phyloP scores from a whole-genome alignment of 1,140 invertebrate species.

The Conus betulinus region DNA sequence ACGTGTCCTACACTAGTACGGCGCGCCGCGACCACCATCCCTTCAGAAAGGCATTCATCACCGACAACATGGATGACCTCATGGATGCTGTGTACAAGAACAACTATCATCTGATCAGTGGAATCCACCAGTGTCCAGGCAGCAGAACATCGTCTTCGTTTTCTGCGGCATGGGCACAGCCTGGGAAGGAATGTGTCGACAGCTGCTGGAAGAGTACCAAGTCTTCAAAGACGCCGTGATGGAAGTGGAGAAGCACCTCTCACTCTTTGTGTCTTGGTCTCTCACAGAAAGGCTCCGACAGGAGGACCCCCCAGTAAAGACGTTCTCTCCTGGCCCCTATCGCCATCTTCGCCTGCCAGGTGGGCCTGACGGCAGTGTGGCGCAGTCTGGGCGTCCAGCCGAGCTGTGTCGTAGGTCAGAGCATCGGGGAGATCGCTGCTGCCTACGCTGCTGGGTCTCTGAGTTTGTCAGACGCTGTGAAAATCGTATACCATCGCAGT shows the following conservation, averaged over 20 bases:
- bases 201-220: conserved; percentile 39
- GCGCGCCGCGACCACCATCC: conserved; percentile 49
- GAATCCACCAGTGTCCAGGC: neutral
- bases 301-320: conserved; percentile 36
- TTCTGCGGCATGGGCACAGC: conserved; percentile 62
- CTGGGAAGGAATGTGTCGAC: conserved; percentile 57
- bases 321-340: conserved; percentile 54
- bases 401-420: conserved; percentile 61
- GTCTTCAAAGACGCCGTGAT: conserved; percentile 43
- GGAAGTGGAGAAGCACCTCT: conserved; percentile 50
- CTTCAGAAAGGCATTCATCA: conserved; percentile 36
- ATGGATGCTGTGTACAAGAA: neutral
- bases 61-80: conserved; percentile 39
- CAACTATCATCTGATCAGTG: neutral
- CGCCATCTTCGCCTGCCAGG: conserved; percentile 62
- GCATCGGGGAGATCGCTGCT: conserved; percentile 64
- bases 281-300: conserved; percentile 40
- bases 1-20: conserved; percentile 53
- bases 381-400: conserved; percentile 50
- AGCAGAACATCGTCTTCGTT: conserved; percentile 48
- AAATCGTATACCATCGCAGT: conserved; percentile 56
- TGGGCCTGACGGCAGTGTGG: conserved; percentile 58
- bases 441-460: conserved; percentile 55
- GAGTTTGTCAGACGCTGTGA: conserved; percentile 53
- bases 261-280: conserved; percentile 46